Evolutionary conservation across 2,113 vertebrate species (phyloP).

Genomic region (Hippolais icterina): DNA sequence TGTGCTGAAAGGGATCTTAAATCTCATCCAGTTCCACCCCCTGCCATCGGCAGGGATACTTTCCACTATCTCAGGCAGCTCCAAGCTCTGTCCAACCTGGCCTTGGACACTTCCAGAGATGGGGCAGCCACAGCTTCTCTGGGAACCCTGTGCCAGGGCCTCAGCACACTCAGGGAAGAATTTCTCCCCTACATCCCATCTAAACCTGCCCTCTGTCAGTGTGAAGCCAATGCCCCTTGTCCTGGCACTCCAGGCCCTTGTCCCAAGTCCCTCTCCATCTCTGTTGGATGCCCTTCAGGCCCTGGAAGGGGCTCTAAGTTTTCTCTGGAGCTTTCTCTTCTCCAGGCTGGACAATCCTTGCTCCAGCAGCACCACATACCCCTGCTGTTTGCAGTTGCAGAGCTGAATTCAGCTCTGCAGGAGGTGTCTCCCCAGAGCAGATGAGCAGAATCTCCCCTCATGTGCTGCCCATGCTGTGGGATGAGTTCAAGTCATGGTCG

Average conservation of each 20-base stretch:
- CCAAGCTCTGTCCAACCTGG: fast-evolving
- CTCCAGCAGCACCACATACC: not conserved
- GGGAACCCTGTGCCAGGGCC: not conserved
- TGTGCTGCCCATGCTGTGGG: not conserved
- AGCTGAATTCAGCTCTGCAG: not conserved
- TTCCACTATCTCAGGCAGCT: fast-evolving
- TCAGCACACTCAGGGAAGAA: not conserved
- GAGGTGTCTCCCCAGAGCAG: not conserved
- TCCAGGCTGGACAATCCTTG: not conserved
- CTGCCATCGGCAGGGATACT: not conserved
- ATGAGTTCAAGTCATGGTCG: not conserved
- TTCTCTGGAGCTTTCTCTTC: not conserved
- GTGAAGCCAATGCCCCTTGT: not conserved
- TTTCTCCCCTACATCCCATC: not conserved
- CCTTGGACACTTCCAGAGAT: not conserved
- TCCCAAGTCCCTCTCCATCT: not conserved
- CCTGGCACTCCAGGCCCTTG: not conserved
- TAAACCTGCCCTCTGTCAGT: not conserved
- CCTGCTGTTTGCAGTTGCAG: not conserved
- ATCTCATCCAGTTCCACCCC: not conserved
- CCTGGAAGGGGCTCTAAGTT: not conserved
- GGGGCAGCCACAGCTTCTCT: not conserved
- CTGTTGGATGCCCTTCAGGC: not conserved
- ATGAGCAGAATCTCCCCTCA: not conserved
- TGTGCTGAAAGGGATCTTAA: not conserved